Percentiles rank a stretch among this genome's conserved stretches.
Conservation (phyloP, 1,140 invertebrate genomes). For the Lordiphosa mommai region DNA sequence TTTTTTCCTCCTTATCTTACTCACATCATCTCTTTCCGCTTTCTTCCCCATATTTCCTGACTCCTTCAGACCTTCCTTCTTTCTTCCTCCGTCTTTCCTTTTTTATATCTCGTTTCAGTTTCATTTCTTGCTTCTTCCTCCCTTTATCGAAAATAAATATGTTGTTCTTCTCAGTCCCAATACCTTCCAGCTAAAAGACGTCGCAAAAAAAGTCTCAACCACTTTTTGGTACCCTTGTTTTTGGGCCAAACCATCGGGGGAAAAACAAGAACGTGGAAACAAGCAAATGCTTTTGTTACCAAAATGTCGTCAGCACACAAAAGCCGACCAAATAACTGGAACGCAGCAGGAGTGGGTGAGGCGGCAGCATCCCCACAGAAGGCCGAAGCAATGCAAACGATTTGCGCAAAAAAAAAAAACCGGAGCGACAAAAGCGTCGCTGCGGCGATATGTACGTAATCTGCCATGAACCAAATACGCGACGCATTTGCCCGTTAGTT, state of each 20-base stretch:
- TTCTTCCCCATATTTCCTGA: no score
- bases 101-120: no score
- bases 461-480: constrained; percentile 72
- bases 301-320: constrained; percentile 51
- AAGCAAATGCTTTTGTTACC: constrained; percentile 56
- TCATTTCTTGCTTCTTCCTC: no score
- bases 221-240: constrained; percentile 13
- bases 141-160: no score
- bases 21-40: no score
- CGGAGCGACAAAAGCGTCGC: constrained; percentile 20
- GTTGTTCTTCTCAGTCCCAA: no score
- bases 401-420: constrained; percentile 60
- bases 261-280: constrained; percentile 37
- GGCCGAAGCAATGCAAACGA: constrained; percentile 60
- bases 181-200: no score
- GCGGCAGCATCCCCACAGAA: constrained; percentile 11
- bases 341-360: constrained; percentile 19
- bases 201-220: background rate
- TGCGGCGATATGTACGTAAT: constrained; percentile 46
- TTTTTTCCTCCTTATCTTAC: no score
- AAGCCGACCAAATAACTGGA: constrained; percentile 66
- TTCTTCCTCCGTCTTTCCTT: no score
- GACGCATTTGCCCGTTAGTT: constrained; percentile 22
- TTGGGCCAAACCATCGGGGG: constrained; percentile 21
- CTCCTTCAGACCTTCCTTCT: no score